Base-by-base conservation (phyloP, 2,888 invertebrate genomes). In the Oxycera nigricornis region DNA sequence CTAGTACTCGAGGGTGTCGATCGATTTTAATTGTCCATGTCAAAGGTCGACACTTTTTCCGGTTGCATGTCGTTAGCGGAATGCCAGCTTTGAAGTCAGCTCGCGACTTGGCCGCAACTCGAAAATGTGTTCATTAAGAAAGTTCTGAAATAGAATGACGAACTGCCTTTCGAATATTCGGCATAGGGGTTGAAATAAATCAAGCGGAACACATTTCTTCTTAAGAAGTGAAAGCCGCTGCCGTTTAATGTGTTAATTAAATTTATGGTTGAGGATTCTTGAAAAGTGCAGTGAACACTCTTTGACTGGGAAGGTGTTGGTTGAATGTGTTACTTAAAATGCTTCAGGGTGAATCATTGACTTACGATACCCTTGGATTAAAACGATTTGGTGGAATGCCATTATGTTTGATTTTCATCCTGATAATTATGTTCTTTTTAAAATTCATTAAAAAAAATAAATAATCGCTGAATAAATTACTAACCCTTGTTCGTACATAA, bases 21-120 rank as follows among this genome's bases (percentile, higher is more conserved):
- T 70, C 17, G 70, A 70, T 70, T 70, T 70, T 70, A 70, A 70
- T 70, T 70, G 70, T 52, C 35, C 70, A 52, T 70, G 70, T 70
- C 55, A 70, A 70, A 70, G 70, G 70, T 70, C 70, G 70, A 55
- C 52, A 20, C 11, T 70, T 68, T 70, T 70, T 70, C 70, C 70
- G 70, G 70, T 70, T 31, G 70, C 70, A 55, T 70, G 70, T 52
- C 31, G 55, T 11, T 52, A 22, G 30, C 70, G 70, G 70, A 55
- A 70, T 50, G 4, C 24, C 41, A 22, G 26, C n/a, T 70, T 70
- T 70, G 52, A 70, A 20, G 70, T 52, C 22, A 30, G 9, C 0
- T 26, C 11, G 26, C 30, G 28, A n/a, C 4, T 17, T 6, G 7
- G n/a, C 26, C 26, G 28, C 26, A n/a, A 28, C 28, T n/a, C 6